Evolutionary conservation across 2,888 invertebrate species (phyloP), one percentile per base, ranked within the genome.

Genomic region (Drosophila testacea): DNA sequence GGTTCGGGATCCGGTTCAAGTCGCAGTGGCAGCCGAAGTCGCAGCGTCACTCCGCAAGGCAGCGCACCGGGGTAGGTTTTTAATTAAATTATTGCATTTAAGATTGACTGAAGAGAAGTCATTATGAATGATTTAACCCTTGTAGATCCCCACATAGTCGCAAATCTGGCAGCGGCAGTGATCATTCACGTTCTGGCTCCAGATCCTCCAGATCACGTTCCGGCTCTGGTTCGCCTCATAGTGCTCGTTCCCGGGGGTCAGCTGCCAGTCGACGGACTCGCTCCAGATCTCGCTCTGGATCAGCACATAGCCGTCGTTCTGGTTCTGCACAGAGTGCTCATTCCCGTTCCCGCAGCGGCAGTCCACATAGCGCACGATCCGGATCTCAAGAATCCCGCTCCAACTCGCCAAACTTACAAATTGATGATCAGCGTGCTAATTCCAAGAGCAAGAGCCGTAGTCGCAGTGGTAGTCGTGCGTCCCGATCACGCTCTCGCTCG

Each of bases 401-500:
- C 0, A 94, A 94, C 30, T 94, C 93, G 13, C 94, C 94, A 0
- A 93, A 93, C 80, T 90, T 94, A 42, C 92, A 94, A 92, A 94
- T 94, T 59, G 94, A 94, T 79, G 92, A 92, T 56, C 92, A 92
- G 38, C 87, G 91, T 28, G 93, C 92, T 28, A 87, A 89, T 50
- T 92, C 92, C 4, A 85, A 82, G 32, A 83, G 82, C 39, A 86
- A 86, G 38, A 83, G 86, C 39, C 77, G 84, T 2, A 90, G 89
- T n/a, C 80, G 76, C n/a, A 92, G 91, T 22, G 77, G 77, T 28
- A 81, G 80, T 68, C 80, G 70, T 1, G 75, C 86, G 30, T 87
- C 89, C 6, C 79, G 78, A n/a, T 86, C 91, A 0, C 79, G 79
- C 6, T 83, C 86, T 1, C 81, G 77, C 2, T 88, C 73, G 4